Evolutionary conservation across 2,113 vertebrate species (phyloP).

Genomic region (Mormyrus lacerda): DNA sequence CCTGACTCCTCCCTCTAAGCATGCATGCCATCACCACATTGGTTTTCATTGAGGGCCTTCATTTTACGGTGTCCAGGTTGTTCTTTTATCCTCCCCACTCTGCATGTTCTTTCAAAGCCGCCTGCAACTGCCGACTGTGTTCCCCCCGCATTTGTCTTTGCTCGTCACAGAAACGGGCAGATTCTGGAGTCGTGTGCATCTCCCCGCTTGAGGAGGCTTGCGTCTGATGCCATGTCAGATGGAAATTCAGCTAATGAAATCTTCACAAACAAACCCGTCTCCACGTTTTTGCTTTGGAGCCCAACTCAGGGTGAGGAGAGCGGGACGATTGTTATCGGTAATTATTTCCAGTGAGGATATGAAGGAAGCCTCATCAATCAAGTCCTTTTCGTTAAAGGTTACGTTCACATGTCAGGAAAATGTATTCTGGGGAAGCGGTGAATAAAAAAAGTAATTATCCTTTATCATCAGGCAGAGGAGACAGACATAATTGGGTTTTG

Average conservation of each 20-base stretch:
- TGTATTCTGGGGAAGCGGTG: conserved; percentile 45
- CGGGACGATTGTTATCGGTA: conserved; percentile 49
- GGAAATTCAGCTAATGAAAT: conserved; percentile 31
- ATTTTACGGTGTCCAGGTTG: background rate
- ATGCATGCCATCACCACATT: background rate
- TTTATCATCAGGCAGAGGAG: conserved; percentile 64
- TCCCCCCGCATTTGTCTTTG: conserved; percentile 19
- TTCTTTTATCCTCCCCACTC: background rate
- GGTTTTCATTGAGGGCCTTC: background rate
- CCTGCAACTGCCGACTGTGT: background rate
- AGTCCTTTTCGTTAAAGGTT: conserved; percentile 59
- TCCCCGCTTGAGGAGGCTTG: conserved; percentile 36
- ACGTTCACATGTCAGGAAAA: conserved; percentile 48
- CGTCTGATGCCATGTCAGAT: conserved; percentile 47
- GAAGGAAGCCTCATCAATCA: conserved; percentile 62
- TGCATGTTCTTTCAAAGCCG: background rate
- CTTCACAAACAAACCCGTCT: background rate
- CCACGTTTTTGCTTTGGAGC: background rate
- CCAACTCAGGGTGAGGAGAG: background rate
- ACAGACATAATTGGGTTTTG: conserved; percentile 58
- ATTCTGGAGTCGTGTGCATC: conserved; percentile 12
- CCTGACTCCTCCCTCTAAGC: background rate
- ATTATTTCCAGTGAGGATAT: conserved; percentile 56
- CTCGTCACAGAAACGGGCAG: conserved; percentile 37
- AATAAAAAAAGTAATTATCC: conserved; percentile 70